These are phyloP conservation scores for Emydoidea blandingii DNA, from an alignment of 2,797 vertebrate species.

Conservation along the genomic window DNA sequence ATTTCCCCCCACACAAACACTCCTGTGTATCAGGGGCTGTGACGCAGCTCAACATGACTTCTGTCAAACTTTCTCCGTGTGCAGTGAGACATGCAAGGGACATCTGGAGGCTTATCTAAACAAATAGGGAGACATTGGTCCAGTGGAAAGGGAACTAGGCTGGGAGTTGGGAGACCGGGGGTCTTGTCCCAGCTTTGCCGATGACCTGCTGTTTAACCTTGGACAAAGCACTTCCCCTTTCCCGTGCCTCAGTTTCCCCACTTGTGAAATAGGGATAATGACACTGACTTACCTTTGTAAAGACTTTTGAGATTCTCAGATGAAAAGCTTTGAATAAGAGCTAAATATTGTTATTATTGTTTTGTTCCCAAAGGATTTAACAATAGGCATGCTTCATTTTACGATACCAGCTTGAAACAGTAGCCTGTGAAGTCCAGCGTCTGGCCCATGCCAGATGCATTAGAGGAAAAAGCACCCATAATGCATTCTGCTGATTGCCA, in stretches of 20 bases:
- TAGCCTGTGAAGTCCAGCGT: background rate
- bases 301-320: background rate
- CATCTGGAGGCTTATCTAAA: background rate
- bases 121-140: accelerated
- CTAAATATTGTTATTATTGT: background rate
- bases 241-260: background rate
- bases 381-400: background rate
- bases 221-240: background rate
- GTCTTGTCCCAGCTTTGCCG: background rate
- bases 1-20: background rate
- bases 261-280: background rate
- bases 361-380: background rate
- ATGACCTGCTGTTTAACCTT: background rate
- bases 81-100: background rate
- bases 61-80: conserved; percentile 20
- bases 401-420: background rate
- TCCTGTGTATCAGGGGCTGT: background rate
- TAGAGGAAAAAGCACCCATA: background rate
- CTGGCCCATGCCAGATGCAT: background rate
- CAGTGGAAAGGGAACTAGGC: background rate
- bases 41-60: background rate
- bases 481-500: background rate
- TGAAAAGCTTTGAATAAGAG: background rate
- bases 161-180: background rate
- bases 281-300: background rate